Base-by-base conservation (phyloP, 1,140 invertebrate genomes). In the Microvelia longipes region DNA sequence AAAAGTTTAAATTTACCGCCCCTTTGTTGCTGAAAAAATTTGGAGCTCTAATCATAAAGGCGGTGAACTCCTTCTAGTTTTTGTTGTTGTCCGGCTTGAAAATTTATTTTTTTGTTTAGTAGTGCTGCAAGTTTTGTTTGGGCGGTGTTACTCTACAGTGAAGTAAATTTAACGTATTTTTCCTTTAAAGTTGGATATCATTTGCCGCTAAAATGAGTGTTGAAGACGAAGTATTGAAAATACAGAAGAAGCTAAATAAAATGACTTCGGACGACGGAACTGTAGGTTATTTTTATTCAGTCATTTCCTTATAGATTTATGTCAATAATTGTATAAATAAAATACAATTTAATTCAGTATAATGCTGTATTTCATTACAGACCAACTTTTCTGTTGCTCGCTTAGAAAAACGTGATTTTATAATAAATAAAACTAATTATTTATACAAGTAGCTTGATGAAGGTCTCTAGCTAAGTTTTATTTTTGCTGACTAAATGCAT, bases 241-340 rank as follows among this genome's bases (percentile, higher is more conserved):
- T 97, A 79, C 92, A 94, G 79, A 95, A 94, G 81, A 95, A 96
- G 81, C 83, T 98, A 72, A 93, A 88, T 76, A 96, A 96, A 84
- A 96, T 96, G 88, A 90, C 91, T 72, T 87, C 87, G 65, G 88
- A 88, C 70, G 90, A 91, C 79, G 91, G 88, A 77, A 85, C 88
- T 80, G 92, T 93, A 85, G 83, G 89, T 89, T 76, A 77, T 76
- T 76, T 71, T 50, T 50, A 5, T 11, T 11, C 28, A n/a, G 26
- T 63, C n/a, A n/a, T n/a, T n/a, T n/a, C n/a, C n/a, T n/a, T n/a
- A n/a, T n/a, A n/a, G n/a, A n/a, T n/a, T n/a, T n/a, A n/a, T n/a
- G n/a, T n/a, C n/a, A n/a, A n/a, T n/a, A n/a, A n/a, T n/a, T n/a
- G n/a, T n/a, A n/a, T n/a, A n/a, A n/a, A n/a, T n/a, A n/a, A n/a